Conservation (phyloP, 1,140 invertebrate species). For the Ptiloglossa arizonensis region DNA sequence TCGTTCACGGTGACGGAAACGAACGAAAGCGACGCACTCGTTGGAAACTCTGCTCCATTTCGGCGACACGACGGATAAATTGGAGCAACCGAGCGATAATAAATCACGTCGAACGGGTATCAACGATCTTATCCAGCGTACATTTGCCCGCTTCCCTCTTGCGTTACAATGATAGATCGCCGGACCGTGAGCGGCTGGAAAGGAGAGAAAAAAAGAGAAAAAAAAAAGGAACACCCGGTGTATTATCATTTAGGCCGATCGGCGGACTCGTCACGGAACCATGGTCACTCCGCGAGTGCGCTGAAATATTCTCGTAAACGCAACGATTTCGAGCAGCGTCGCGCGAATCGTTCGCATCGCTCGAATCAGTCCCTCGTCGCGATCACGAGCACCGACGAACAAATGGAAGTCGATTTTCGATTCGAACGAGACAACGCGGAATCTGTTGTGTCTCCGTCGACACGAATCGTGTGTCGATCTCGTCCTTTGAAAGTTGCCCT, state of each 20-base stretch:
- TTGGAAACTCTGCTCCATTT: conserved; percentile 29
- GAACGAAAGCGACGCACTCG: neutral
- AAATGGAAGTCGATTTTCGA: no score
- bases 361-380: neutral
- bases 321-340: conserved; percentile 20
- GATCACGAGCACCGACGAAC: neutral
- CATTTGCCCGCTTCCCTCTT: conserved; percentile 45
- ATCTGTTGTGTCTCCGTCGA: no score
- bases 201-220: conserved; percentile 45
- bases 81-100: conserved; percentile 35
- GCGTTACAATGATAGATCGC: conserved; percentile 46
- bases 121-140: conserved; percentile 54
- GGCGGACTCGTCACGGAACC: conserved; percentile 38
- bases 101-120: conserved; percentile 48
- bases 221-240: conserved; percentile 40
- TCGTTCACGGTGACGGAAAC: conserved; percentile 1
- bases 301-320: conserved; percentile 30
- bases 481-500: no score
- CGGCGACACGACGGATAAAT: conserved; percentile 46
- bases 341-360: neutral
- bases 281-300: conserved; percentile 4
- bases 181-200: neutral
- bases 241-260: conserved; percentile 53
- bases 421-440: no score
- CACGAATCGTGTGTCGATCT: no score